These are phyloP conservation scores for Eurytoma adleriae DNA, from an alignment of 2,888 invertebrate genomes.

Conservation along the genomic window DNA sequence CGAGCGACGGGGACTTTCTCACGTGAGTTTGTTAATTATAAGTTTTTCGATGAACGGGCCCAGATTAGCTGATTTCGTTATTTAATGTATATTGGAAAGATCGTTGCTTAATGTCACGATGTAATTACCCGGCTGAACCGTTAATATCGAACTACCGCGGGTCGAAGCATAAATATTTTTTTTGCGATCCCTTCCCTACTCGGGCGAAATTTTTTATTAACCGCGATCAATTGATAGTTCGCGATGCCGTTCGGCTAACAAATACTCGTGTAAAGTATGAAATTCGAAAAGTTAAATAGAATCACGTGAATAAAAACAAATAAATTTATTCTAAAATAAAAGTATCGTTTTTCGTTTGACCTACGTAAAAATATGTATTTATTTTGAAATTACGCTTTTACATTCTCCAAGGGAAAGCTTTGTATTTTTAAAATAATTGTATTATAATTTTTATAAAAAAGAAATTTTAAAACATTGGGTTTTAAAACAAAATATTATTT, in stretches of 20 bases:
- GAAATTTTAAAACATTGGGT: too few species aligned
- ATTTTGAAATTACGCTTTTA: too few species aligned
- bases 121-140: constrained; percentile 45
- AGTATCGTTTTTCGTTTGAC: too few species aligned
- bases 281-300: too few species aligned
- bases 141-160: constrained; percentile 45
- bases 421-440: too few species aligned
- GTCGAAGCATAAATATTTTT: constrained; percentile 29
- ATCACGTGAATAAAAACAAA: too few species aligned
- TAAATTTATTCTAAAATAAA: too few species aligned
- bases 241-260: not conserved
- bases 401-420: too few species aligned
- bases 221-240: constrained; percentile 42
- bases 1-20: constrained; percentile 40
- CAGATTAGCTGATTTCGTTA: constrained; percentile 44
- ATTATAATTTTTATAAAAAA: too few species aligned
- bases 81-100: constrained; percentile 35
- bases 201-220: constrained; percentile 39
- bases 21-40: constrained; percentile 54
- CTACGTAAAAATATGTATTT: too few species aligned
- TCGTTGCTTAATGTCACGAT: constrained; percentile 49
- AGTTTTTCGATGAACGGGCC: constrained; percentile 47
- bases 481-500: too few species aligned
- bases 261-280: too few species aligned
- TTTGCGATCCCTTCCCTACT: not conserved